phyloP scores from a whole-genome alignment of 2,888 invertebrate species.

The Nineta flava region DNA sequence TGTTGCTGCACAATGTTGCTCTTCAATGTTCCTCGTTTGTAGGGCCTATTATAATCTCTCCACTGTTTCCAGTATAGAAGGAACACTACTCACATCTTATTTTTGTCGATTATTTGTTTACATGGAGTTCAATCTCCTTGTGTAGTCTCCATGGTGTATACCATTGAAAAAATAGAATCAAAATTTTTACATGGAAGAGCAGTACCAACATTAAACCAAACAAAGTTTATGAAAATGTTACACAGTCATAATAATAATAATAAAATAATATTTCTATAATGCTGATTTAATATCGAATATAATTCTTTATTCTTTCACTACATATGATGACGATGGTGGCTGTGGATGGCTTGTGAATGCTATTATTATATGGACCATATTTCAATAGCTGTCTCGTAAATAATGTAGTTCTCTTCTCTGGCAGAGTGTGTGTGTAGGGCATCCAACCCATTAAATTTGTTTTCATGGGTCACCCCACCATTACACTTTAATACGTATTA shows the following conservation, averaged over 20 bases:
- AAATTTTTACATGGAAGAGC: neutral
- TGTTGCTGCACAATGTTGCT: no score
- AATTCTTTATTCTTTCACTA: neutral
- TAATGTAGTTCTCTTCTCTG: neutral
- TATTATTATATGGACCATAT: neutral
- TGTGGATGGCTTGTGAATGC: neutral
- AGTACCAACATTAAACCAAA: neutral
- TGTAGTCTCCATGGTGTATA: no score
- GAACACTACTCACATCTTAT: no score
- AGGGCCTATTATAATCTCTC: no score
- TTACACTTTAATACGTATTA: neutral
- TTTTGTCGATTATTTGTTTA: no score
- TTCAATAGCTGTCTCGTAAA: neutral
- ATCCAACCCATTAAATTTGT: slow-evolving; percentile 31
- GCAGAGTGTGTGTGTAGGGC: slow-evolving; percentile 10
- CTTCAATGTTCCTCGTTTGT: no score
- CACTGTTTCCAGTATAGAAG: no score
- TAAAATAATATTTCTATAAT: neutral
- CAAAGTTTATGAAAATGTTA: neutral
- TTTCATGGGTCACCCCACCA: slow-evolving; percentile 26
- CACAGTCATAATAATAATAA: neutral
- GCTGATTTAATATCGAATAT: neutral
- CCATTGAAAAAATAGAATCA: no score
- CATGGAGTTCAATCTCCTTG: no score
- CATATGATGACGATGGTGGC: neutral